Conservation (phyloP, 2,888 invertebrate genomes). For the Melieria picta region DNA sequence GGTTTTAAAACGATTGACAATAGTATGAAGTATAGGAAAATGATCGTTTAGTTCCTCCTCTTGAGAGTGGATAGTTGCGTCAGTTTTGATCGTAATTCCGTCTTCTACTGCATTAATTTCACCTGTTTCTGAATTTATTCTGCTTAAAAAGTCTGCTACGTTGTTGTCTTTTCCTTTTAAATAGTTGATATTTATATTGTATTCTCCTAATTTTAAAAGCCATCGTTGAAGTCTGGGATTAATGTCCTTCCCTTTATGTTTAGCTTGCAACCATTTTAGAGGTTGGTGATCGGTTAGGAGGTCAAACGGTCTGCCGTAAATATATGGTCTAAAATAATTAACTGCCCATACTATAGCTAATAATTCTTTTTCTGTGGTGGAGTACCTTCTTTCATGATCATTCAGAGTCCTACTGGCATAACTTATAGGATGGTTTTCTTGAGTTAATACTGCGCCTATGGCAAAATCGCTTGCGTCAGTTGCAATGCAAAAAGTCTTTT, state of each 20-base stretch:
- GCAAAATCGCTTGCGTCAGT: constrained; percentile 35
- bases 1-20: too few species aligned
- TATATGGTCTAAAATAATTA: constrained; percentile 34
- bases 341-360: neutral
- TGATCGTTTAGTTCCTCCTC: neutral
- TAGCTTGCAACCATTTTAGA: constrained; percentile 16
- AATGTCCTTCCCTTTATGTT: constrained; percentile 10
- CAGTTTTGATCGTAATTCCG: too few species aligned
- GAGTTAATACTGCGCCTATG: constrained; percentile 33
- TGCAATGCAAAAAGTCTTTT: neutral
- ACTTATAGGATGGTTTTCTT: constrained; percentile 39
- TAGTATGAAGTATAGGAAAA: too few species aligned
- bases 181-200: constrained; percentile 8
- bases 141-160: constrained; percentile 23
- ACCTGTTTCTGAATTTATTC: constrained; percentile 8
- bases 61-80: neutral
- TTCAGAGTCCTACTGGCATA: constrained; percentile 39
- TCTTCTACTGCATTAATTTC: constrained; percentile 1
- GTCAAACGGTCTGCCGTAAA: constrained; percentile 33
- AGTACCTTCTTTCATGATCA: constrained; percentile 30
- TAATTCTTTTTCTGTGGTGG: too few species aligned
- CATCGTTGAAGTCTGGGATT: constrained; percentile 10
- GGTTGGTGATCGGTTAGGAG: constrained; percentile 39
- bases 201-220: neutral
- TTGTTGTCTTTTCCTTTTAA: constrained; percentile 20